Conservation (phyloP, 1,140 invertebrate genomes). For the Drosophila melanica region DNA sequence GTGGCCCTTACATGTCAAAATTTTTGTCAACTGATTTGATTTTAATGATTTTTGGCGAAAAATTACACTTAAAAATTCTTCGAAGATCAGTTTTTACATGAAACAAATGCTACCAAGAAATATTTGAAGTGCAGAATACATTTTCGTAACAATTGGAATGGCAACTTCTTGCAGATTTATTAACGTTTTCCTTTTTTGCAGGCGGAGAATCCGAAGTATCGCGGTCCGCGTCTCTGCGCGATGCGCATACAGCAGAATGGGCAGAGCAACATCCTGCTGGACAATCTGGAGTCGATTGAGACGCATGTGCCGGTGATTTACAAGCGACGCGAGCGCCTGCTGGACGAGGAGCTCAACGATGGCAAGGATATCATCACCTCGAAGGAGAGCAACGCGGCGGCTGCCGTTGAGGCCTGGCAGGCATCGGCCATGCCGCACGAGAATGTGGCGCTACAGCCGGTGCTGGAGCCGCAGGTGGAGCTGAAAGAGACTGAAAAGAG, state of each 20-base stretch:
- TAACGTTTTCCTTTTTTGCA: slow-evolving; percentile 2
- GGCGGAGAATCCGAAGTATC: slow-evolving; percentile 82
- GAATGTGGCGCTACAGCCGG: slow-evolving; percentile 63
- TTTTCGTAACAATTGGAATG: too few species aligned
- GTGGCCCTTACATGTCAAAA: too few species aligned
- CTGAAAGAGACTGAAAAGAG: slow-evolving; percentile 53
- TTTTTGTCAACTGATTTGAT: too few species aligned
- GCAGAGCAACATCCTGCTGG: slow-evolving; percentile 91
- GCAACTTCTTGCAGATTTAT: too few species aligned
- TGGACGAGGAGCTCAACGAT: slow-evolving; percentile 82
- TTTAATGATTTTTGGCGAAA: too few species aligned
- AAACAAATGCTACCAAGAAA: too few species aligned
- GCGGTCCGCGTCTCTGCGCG: slow-evolving; percentile 89
- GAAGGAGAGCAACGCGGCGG: slow-evolving; percentile 73
- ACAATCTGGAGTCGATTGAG: slow-evolving; percentile 88
- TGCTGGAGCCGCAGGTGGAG: slow-evolving; percentile 68
- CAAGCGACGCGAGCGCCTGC: slow-evolving; percentile 84
- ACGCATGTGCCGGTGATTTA: slow-evolving; percentile 88
- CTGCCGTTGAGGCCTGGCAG: slow-evolving; percentile 67
- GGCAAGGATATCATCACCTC: slow-evolving; percentile 83
- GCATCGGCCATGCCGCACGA: slow-evolving; percentile 57
- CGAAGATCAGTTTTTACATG: too few species aligned
- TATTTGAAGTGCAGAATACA: too few species aligned
- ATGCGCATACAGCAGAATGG: slow-evolving; percentile 89
- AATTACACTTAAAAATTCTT: too few species aligned